Conservation (phyloP, 2,797 vertebrate genomes). For the Pseudochromis fuscus region DNA sequence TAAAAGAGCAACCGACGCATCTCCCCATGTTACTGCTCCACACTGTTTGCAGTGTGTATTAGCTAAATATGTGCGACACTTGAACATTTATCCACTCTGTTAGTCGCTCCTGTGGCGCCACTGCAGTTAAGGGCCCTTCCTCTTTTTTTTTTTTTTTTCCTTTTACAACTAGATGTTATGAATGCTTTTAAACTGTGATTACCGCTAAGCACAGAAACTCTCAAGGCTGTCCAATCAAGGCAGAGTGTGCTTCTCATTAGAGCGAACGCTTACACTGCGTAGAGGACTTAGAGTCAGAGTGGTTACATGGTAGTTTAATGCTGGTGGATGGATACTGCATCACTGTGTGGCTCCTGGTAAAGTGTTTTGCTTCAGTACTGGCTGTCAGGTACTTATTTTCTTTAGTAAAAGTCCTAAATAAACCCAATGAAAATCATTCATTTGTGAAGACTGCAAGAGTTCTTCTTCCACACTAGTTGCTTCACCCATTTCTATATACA, state of each 20-base stretch:
- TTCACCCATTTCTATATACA: too few relatives aligned
- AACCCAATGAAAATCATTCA: slow-evolving; percentile 1
- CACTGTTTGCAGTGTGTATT: slow-evolving; percentile 7
- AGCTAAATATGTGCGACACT: slow-evolving; percentile 28
- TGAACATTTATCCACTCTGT: slow-evolving; percentile 15
- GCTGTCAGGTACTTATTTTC: background rate
- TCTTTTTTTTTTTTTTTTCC: too few relatives aligned
- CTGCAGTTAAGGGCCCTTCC: slow-evolving; percentile 13
- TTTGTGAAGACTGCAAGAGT: background rate
- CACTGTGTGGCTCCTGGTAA: slow-evolving; percentile 8
- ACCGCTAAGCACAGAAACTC: slow-evolving; percentile 12
- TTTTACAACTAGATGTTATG: slow-evolving; percentile 52
- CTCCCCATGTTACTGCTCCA: background rate
- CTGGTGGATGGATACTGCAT: slow-evolving; percentile 18
- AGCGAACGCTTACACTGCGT: slow-evolving; percentile 38
- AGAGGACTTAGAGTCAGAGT: slow-evolving; percentile 18
- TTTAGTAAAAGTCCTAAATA: background rate
- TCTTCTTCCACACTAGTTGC: background rate
- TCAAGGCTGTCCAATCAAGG: slow-evolving; percentile 38
- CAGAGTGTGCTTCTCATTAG: slow-evolving; percentile 33
- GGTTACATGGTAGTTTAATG: slow-evolving; percentile 23
- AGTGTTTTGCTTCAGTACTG: background rate
- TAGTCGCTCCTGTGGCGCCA: slow-evolving; percentile 16
- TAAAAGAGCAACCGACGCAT: too few relatives aligned
- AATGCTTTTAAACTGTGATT: slow-evolving; percentile 51